phyloP scores from a whole-genome alignment of 2,113 vertebrate genomes.

The Cynoglossus semilaevis region DNA sequence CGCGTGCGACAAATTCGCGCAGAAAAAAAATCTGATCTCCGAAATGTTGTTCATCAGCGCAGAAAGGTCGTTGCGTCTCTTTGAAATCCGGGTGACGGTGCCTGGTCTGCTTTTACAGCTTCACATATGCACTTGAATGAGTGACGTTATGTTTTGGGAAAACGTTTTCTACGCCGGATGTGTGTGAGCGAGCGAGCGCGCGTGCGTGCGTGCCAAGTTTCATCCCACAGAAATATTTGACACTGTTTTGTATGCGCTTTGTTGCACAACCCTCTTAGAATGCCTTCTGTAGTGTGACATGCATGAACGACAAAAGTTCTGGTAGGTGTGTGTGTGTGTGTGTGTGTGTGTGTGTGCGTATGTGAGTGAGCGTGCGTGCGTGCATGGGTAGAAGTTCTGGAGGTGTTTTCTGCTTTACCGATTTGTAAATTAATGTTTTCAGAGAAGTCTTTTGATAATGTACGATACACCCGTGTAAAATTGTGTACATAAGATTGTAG shows the following conservation, averaged over 20 bases:
- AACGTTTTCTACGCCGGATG: no score
- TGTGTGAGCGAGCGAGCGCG: no score
- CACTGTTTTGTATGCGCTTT: slow-evolving; percentile 69
- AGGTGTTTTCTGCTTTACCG: slow-evolving; percentile 70
- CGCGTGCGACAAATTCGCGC: no score
- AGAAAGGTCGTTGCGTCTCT: no score
- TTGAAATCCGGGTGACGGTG: no score
- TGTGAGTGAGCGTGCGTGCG: slow-evolving; percentile 13
- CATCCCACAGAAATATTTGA: slow-evolving; percentile 71
- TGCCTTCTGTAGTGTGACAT: slow-evolving; percentile 69
- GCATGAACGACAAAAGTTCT: slow-evolving; percentile 49
- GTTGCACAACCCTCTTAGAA: slow-evolving; percentile 76
- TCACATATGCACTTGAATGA: no score
- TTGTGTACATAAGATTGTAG: slow-evolving; percentile 82
- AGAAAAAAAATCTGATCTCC: no score
- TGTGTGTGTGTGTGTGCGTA: slow-evolving; percentile 16
- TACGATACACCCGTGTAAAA: slow-evolving; percentile 76
- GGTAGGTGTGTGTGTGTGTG: slow-evolving; percentile 18
- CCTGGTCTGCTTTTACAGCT: no score
- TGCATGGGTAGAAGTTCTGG: slow-evolving; percentile 41
- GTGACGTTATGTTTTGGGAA: no score
- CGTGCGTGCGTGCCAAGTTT: slow-evolving; percentile 29
- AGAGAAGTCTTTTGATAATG: slow-evolving; percentile 82
- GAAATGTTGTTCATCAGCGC: no score
- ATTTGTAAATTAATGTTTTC: slow-evolving; percentile 79